phyloP scores from a whole-genome alignment of 2,888 invertebrate species.

The Epistrophe eligans region DNA sequence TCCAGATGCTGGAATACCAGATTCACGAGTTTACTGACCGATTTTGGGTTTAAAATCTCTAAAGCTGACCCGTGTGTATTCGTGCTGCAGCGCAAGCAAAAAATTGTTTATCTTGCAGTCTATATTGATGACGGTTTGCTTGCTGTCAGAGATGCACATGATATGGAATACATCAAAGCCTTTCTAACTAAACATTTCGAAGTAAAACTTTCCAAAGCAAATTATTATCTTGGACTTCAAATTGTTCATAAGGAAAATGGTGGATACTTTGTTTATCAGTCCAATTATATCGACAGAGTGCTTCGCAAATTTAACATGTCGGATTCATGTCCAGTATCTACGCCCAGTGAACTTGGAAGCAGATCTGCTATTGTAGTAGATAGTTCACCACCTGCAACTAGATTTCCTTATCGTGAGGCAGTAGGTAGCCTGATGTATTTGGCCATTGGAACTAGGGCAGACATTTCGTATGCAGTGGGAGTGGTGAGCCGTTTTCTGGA shows the following conservation, averaged over 20 bases:
- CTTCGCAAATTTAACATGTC: constrained; percentile 68
- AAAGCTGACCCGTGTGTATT: constrained; percentile 78
- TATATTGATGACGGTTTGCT: constrained; percentile 78
- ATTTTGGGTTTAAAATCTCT: constrained; percentile 57
- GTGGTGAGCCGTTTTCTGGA: constrained; percentile 45
- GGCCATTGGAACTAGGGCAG: constrained; percentile 48
- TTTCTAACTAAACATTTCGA: constrained; percentile 21
- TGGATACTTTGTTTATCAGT: constrained; percentile 63
- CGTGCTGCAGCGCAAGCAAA: background rate
- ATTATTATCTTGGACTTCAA: constrained; percentile 37
- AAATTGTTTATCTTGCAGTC: constrained; percentile 72
- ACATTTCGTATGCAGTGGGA: constrained; percentile 57
- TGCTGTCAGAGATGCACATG: constrained; percentile 42
- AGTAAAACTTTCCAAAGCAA: constrained; percentile 9
- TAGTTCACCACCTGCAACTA: no score
- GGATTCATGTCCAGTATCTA: constrained; percentile 56
- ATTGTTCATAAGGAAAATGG: constrained; percentile 30
- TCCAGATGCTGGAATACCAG: constrained; percentile 26
- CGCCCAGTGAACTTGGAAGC: constrained; percentile 56
- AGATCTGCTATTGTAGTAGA: constrained; percentile 12
- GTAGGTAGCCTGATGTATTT: constrained; percentile 67
- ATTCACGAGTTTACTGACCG: constrained; percentile 18
- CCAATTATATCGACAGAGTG: constrained; percentile 55
- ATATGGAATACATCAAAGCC: background rate
- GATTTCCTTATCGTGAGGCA: constrained; percentile 62